Evolutionary conservation across 2,113 vertebrate genomes (phyloP), one percentile per base, ranked within the genome.

Genomic region (Coryphaenoides rupestris): DNA sequence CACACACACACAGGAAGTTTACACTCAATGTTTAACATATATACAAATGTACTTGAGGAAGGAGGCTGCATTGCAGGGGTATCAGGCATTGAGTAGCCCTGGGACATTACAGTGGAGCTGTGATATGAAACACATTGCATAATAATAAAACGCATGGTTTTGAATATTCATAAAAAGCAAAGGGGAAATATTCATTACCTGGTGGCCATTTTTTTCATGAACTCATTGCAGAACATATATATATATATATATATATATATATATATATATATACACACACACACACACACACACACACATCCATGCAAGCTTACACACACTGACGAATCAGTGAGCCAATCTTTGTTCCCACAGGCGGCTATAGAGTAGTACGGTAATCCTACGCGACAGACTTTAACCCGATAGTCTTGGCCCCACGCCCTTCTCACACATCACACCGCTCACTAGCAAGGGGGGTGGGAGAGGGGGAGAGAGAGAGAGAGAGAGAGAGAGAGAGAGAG

Each of bases 311-410:
- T 16, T 19, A 53, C 4, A 63, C 47, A 62, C 54, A 65, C 21
- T 24, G 46, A 62, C 19, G 53, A 69, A 69, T 68, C 58, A 68
- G 84, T 65, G 79, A 86, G 68, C 68, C 74, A 84, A 87, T 87
- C 84, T 87, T 89, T 86, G 83, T 79, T 79, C 83, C 79, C 73
- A 55, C 69, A 80, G 83, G 9, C 9, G 33, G 9, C 33, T 66
- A 73, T 60, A 21, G 52, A 72, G 71, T 70, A 72, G 61, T 45
- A 66, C 74, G 57, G 79, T 78, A 85, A 88, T 72, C 64, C 78
- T 77, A 83, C 77, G 68, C 84, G 68, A 40, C 50, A 64, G 73
- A 78, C 70, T 81, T 83, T 78, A 83, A 86, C 75, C 58, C 26
- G 70, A 78, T 66, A 74, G 59, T 62, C 62, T 45, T 3, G 46